phyloP scores from a whole-genome alignment of 2,113 vertebrate species.

The Spermophilus dauricus region DNA sequence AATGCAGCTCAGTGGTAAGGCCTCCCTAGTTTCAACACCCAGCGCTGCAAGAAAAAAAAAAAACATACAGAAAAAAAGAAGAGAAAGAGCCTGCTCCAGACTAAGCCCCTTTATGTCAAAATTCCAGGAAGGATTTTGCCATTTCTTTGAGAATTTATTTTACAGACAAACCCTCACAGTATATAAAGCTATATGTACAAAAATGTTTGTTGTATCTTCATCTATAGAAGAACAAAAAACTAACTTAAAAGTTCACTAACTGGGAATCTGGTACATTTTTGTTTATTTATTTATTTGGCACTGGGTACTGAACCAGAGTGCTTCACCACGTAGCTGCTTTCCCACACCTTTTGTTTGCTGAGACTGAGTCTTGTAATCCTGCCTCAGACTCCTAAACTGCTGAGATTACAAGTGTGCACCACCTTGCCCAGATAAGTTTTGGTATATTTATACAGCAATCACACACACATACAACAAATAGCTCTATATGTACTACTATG shows the following conservation, averaged over 20 bases:
- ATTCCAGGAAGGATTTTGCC: neutral
- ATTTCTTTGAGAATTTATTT: conserved; percentile 10
- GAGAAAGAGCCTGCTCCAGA: neutral
- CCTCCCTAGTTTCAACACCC: too few species aligned
- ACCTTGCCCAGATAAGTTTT: too few species aligned
- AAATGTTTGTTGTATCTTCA: neutral
- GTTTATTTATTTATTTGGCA: neutral
- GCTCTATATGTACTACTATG: neutral
- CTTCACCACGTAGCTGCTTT: too few species aligned
- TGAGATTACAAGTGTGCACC: too few species aligned
- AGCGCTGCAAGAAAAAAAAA: too few species aligned
- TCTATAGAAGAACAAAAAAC: neutral
- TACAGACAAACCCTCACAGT: neutral
- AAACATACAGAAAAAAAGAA: neutral
- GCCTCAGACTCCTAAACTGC: too few species aligned
- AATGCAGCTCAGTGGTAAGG: too few species aligned
- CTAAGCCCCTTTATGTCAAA: neutral
- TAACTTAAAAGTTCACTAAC: neutral
- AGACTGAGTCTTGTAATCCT: too few species aligned
- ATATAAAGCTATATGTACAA: neutral
- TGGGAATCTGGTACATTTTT: neutral
- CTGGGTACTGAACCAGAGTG: too few species aligned
- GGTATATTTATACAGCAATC: neutral
- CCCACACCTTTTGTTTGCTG: too few species aligned
- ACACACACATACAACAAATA: neutral